Conservation (phyloP, 2,113 vertebrate genomes). For the Onychostoma macrolepis region DNA sequence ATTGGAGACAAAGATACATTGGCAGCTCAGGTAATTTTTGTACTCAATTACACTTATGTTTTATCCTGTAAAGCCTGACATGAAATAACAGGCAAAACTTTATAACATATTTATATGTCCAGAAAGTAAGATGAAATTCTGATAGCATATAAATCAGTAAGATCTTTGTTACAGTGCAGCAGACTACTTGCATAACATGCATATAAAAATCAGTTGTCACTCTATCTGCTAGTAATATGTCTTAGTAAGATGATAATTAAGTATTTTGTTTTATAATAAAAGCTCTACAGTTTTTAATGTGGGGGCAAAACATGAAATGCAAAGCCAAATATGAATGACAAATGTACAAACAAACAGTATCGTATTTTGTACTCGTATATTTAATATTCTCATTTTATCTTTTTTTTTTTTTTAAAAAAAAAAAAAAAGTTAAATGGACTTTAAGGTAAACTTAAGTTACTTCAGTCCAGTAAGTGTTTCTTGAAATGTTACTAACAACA, state of each 20-base stretch:
- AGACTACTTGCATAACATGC: not conserved
- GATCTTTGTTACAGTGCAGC: not conserved
- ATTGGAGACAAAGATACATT: constrained; percentile 68
- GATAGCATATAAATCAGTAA: not conserved
- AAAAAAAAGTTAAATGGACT: no score
- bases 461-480: not conserved
- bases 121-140: not conserved
- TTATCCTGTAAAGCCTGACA: not conserved
- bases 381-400: no score
- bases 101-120: not conserved
- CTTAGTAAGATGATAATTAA: not conserved
- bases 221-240: not conserved
- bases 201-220: not conserved
- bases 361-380: not conserved
- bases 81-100: not conserved
- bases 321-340: not conserved
- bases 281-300: not conserved
- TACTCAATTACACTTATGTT: constrained; percentile 1
- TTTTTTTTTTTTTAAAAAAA: no score
- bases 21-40: constrained; percentile 70
- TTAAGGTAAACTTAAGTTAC: not conserved
- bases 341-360: not conserved
- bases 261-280: not conserved
- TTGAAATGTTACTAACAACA: not conserved
- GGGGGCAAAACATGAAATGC: not conserved